Percentiles rank a stretch among this genome's conserved stretches.
Evolutionary conservation across 2,797 vertebrate species (phyloP).

Genomic region (Argentina silus): DNA sequence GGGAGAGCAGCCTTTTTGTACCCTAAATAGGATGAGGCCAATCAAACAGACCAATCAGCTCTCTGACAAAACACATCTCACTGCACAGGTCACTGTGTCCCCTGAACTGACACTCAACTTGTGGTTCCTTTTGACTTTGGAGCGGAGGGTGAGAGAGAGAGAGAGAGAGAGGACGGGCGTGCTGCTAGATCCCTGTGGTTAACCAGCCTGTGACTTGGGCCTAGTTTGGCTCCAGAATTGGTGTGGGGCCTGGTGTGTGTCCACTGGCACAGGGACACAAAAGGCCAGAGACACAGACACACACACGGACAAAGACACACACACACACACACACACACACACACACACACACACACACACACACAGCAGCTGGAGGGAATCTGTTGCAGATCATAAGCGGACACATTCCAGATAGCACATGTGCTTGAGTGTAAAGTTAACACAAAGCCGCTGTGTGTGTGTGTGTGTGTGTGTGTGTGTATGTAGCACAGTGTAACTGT

Average conservation of each 20-base stretch:
- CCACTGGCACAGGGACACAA: background rate
- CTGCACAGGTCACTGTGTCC: background rate
- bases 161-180: background rate
- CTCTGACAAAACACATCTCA: background rate
- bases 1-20: no score
- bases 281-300: background rate
- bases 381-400: conserved; percentile 32
- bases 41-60: no score
- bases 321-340: conserved; percentile 15
- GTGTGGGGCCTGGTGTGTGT: background rate
- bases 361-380: conserved; percentile 18
- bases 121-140: no score
- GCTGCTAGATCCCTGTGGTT: background rate
- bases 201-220: conserved; percentile 17
- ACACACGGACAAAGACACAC: background rate
- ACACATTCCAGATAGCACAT: conserved; percentile 41
- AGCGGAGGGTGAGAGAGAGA: background rate
- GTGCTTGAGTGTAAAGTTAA: conserved; percentile 27
- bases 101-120: background rate
- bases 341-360: conserved; percentile 17
- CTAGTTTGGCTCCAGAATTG: background rate
- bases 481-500: conserved; percentile 6
- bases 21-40: background rate
- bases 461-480: conserved; percentile 10
- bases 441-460: conserved; percentile 18